Evolutionary conservation across 2,113 vertebrate genomes (phyloP).

Genomic region (Hypocryptadius cinnamomeus): DNA sequence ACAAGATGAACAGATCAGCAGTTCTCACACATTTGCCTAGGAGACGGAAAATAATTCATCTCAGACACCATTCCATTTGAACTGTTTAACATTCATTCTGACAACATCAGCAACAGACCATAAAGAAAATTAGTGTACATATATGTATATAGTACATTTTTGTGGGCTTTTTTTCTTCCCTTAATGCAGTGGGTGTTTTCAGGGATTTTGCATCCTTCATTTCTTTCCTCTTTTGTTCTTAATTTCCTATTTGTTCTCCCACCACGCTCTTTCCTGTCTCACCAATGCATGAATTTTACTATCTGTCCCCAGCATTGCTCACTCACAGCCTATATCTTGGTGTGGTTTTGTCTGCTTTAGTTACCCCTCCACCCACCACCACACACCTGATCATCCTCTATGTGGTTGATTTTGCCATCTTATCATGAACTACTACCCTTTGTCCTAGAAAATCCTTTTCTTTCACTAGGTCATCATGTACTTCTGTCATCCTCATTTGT

Average conservation of each 20-base stretch:
- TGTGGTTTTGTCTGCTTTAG: background rate
- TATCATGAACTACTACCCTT: background rate
- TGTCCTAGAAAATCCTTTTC: slow-evolving; percentile 23
- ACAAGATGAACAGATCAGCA: slow-evolving; percentile 18
- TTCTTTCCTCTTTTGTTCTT: background rate
- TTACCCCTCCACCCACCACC: background rate
- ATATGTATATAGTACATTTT: background rate
- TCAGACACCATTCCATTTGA: background rate
- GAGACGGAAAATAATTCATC: background rate
- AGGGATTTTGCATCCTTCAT: background rate
- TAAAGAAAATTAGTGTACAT: background rate
- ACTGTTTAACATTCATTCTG: background rate
- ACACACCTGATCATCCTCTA: background rate
- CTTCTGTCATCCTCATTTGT: slow-evolving; percentile 32
- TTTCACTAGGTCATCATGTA: slow-evolving; percentile 44
- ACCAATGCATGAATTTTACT: background rate
- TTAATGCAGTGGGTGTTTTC: background rate
- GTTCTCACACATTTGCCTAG: slow-evolving; percentile 38
- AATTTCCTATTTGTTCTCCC: background rate
- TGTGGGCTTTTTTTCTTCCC: background rate
- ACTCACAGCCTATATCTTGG: background rate
- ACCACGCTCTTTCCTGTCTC: background rate
- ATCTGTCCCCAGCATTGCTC: background rate
- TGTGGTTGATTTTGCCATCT: background rate
- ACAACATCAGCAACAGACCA: background rate